Base-by-base conservation (phyloP, 2,113 vertebrate genomes). In the Leucopsar rothschildi region DNA sequence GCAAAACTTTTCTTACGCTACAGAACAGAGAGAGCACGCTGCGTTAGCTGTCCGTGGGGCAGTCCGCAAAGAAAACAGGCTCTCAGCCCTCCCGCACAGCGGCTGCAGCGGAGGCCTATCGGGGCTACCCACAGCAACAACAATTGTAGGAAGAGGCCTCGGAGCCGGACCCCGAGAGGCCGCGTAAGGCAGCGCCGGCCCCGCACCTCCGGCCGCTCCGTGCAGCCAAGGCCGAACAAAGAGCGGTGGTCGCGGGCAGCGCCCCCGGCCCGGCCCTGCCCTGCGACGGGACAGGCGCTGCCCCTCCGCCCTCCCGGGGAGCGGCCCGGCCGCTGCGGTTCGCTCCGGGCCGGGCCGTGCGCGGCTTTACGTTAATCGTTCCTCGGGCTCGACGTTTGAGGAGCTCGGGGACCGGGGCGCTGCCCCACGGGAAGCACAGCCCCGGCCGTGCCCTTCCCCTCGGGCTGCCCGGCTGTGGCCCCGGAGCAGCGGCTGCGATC, bases 91-190 rank as follows among this genome's bases (percentile, higher is more conserved):
- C 56, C 5, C 19, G 19, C 2, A 18, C n/a, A 15, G 65, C 28
- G 5, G 1, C 28, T 4, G 21, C 86, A 25, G 31, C 61, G 17
- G 73, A 69, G 70, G 88, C 92, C 85, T 56, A 5, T 1, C 4
- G 56, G 39, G 44, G 31, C 64, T 47, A 9, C 5, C 12, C 10
- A 3, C 39, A 8, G 1, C 8, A 52, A 16, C 13, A 92, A 91
- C 95, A 94, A 94, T 59, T 57, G 90, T 70, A 93, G 88, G 92
- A 92, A 93, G 92, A 66, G 86, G 88, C 94, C 95, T 57, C 1
- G 35, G 71, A 31, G 15, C 79, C 29, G 68, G 79, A 12, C 53
- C 24, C 2, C 7, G 35, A 12, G 69, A 55, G 70, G 27, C 66
- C 20, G 82, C 21, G 3, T 0, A 5, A 37, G 65, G 4, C 10